Percentiles rank a stretch among this genome's conserved stretches.
Conservation (phyloP, 2,113 vertebrate species). For the Entomyzon cyanotis region DNA sequence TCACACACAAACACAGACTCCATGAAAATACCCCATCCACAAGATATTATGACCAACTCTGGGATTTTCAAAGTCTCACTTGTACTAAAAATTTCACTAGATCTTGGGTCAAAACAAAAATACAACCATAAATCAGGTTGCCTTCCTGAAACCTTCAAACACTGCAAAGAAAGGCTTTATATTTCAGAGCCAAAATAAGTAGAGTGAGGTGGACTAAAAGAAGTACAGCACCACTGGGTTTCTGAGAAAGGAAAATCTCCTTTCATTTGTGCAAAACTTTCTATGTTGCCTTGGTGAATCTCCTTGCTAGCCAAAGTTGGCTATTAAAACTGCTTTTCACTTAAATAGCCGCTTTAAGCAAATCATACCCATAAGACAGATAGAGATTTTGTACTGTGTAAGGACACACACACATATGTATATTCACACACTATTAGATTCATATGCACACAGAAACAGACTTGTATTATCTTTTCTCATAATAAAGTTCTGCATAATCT, state of each 20-base stretch:
- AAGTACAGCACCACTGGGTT: constrained; percentile 1
- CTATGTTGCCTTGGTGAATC: constrained; percentile 17
- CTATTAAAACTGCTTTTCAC: constrained; percentile 9
- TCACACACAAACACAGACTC: not conserved
- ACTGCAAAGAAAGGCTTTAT: not conserved
- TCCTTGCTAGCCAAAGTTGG: not conserved
- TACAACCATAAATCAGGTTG: not conserved
- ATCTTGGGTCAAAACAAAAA: not conserved
- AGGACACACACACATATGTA: not conserved
- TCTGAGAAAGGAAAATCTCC: not conserved
- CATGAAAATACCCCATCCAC: not conserved
- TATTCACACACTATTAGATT: not conserved
- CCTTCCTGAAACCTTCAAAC: not conserved
- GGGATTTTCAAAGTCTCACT: not conserved
- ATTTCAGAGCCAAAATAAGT: not conserved
- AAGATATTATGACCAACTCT: not conserved
- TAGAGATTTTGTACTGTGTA: not conserved
- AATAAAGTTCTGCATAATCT: not conserved
- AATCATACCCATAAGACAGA: not conserved
- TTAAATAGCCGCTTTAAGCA: constrained; percentile 21
- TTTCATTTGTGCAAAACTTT: constrained; percentile 19
- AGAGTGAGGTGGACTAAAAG: not conserved
- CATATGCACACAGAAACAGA: not conserved
- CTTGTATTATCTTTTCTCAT: not conserved
- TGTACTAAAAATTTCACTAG: not conserved